Evolutionary conservation across 2,113 vertebrate genomes (phyloP).

Genomic region (Anarhynchus alexandrinus): DNA sequence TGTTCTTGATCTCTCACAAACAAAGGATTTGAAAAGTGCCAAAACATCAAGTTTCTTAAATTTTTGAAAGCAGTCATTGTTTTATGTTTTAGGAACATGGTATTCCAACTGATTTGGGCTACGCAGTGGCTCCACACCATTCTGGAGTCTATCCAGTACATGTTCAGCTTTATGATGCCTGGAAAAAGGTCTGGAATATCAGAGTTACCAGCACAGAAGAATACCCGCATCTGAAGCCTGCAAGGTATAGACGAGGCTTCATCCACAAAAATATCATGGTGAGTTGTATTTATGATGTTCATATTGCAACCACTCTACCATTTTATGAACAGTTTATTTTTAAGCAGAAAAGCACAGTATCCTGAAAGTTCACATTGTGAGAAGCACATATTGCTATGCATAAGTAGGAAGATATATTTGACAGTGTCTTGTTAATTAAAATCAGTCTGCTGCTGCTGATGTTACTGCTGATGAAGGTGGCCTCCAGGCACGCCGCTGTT

Average conservation of each 20-base stretch:
- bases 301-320: not conserved
- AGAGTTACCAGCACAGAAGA: conserved; percentile 96
- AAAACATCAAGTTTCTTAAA: not conserved
- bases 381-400: not conserved
- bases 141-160: conserved; percentile 97
- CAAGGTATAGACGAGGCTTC: conserved; percentile 91
- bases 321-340: not conserved
- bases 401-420: not conserved
- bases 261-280: conserved; percentile 95
- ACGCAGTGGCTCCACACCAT: conserved; percentile 95
- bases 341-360: not conserved
- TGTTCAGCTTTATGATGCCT: conserved; percentile 93
- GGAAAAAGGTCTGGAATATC: conserved; percentile 95
- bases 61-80: not conserved
- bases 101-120: conserved; percentile 93
- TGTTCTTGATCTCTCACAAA: not conserved
- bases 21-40: not conserved
- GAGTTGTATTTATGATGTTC: conserved; percentile 29
- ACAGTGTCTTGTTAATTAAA: conserved; percentile 18
- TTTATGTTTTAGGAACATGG: conserved; percentile 84
- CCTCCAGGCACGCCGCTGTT: not conserved
- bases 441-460: conserved; percentile 9
- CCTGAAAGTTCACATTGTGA: not conserved
- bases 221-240: conserved; percentile 95
- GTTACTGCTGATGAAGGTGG: conserved; percentile 8